Evolutionary conservation across 1,140 invertebrate species (phyloP).

Genomic region (Diachasmimorpha longicaudata): DNA sequence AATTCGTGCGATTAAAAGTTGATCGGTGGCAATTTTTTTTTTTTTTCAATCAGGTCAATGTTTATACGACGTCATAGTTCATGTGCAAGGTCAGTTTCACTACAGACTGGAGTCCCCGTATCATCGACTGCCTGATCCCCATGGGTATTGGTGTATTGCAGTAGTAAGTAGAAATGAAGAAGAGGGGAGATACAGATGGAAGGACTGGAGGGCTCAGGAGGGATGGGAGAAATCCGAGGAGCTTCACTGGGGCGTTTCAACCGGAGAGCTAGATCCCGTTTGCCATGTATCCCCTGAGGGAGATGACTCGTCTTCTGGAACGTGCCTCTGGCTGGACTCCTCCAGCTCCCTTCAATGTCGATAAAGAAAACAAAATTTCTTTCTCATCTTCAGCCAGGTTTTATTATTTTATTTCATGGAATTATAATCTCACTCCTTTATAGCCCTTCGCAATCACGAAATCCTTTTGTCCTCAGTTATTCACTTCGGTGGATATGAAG

Average conservation of each 20-base stretch:
- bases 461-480: not conserved
- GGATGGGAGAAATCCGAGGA: not conserved
- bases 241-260: not conserved
- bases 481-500: too few species aligned
- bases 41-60: too few species aligned
- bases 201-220: not conserved
- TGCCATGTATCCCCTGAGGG: not conserved
- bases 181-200: not conserved
- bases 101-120: too few species aligned
- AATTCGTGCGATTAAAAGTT: too few species aligned
- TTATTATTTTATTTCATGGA: not conserved
- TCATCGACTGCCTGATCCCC: too few species aligned
- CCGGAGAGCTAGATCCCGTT: not conserved
- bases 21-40: too few species aligned
- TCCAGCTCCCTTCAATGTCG: not conserved
- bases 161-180: not conserved
- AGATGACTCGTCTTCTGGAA: not conserved
- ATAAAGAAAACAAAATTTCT: not conserved
- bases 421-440: too few species aligned
- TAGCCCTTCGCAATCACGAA: not conserved
- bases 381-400: not conserved
- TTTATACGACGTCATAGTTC: too few species aligned
- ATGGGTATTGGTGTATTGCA: too few species aligned
- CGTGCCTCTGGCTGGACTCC: not conserved
- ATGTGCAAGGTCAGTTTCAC: too few species aligned